Evolutionary conservation across 2,888 invertebrate genomes (phyloP).

Genomic region (Pyrrhosoma nymphula): DNA sequence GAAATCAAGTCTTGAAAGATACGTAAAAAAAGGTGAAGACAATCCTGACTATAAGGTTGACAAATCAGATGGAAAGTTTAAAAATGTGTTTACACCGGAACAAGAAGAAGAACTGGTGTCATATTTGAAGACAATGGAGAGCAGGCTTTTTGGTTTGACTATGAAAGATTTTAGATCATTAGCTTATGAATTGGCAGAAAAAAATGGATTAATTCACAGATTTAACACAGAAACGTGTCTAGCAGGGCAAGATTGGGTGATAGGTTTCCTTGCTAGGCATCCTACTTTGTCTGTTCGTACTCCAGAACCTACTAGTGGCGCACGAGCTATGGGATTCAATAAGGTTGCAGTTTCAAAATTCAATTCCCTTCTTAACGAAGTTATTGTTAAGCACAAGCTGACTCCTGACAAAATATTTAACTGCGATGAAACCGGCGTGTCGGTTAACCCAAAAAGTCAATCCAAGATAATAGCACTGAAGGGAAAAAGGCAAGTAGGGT

Average conservation of each 20-base stretch:
- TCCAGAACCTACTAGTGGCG: neutral
- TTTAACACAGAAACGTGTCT: too few relatives aligned
- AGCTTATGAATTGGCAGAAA: constrained; percentile 71
- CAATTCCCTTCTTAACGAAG: neutral
- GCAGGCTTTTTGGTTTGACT: neutral
- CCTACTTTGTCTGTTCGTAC: neutral
- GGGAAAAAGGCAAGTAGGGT: neutral
- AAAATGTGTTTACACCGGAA: neutral
- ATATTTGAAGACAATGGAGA: constrained; percentile 26
- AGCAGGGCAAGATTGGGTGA: too few relatives aligned
- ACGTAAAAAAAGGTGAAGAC: neutral
- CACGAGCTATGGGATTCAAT: constrained; percentile 47
- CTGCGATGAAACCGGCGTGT: constrained; percentile 36
- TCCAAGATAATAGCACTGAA: neutral
- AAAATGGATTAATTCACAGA: constrained; percentile 20
- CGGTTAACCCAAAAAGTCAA: constrained; percentile 25
- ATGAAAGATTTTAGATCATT: neutral
- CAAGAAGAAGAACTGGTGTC: neutral
- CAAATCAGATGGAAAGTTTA: neutral
- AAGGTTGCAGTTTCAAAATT: constrained; percentile 21
- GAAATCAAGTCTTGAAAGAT: neutral
- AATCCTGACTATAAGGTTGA: neutral
- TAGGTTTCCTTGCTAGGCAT: neutral
- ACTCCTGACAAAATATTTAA: constrained; percentile 37
- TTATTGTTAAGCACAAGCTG: neutral